phyloP scores from a whole-genome alignment of 37 sponge, comb jelly and placozoan genomes.

The Aplysina aerophoba region DNA sequence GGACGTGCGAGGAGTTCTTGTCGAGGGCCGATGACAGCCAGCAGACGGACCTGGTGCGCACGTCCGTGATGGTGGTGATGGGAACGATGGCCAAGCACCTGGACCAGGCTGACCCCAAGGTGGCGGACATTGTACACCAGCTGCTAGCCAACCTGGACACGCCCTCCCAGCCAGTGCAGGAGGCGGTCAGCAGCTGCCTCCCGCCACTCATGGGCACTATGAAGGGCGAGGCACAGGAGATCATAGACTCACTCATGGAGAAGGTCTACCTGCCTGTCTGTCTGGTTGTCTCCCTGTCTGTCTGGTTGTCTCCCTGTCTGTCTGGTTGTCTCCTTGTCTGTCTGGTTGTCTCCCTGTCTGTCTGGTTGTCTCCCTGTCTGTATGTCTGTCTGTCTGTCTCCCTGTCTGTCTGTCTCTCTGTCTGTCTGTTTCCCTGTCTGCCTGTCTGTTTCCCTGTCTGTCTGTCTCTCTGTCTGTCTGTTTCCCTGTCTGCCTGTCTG shows the following conservation, averaged over 20 bases:
- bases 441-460: too few relatives aligned
- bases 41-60: constrained; percentile 76
- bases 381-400: too few relatives aligned
- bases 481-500: too few relatives aligned
- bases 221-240: constrained; percentile 71
- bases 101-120: constrained; percentile 86
- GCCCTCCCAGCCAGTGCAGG: constrained; percentile 94
- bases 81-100: constrained; percentile 96
- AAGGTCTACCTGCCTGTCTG: constrained; percentile 62
- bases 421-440: too few relatives aligned
- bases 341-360: too few relatives aligned
- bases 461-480: too few relatives aligned
- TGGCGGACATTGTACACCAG: constrained; percentile 75
- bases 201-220: constrained; percentile 83
- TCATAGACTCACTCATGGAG: constrained; percentile 79
- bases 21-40: constrained; percentile 54
- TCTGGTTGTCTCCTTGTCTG: too few relatives aligned
- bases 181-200: constrained; percentile 92
- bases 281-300: too few relatives aligned
- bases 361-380: too few relatives aligned
- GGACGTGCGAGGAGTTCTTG: constrained; percentile 80
- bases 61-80: constrained; percentile 91
- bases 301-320: too few relatives aligned
- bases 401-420: too few relatives aligned
- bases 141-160: constrained; percentile 90